Conservation (phyloP, 1,140 invertebrate genomes). For the Pseudomyrmex sp. region DNA sequence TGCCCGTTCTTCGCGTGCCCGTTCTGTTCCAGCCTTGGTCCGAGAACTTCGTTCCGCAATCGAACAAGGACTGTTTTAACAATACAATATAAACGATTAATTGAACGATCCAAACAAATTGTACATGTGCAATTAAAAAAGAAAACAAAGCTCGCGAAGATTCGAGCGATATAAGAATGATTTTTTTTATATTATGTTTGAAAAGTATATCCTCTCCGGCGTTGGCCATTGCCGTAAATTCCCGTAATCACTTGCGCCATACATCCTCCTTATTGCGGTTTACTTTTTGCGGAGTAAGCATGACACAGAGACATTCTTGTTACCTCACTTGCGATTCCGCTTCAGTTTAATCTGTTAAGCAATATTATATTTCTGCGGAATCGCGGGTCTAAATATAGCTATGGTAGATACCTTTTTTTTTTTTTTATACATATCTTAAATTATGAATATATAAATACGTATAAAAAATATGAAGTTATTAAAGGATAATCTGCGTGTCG, state of each 20-base stretch:
- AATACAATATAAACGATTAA: neutral
- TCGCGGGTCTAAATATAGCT: too few relatives aligned
- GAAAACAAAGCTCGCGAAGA: too few relatives aligned
- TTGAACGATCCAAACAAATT: neutral
- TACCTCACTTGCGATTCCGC: neutral
- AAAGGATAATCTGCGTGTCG: too few relatives aligned
- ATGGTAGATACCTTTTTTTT: too few relatives aligned
- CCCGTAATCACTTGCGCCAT: constrained; percentile 26
- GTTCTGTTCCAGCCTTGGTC: constrained; percentile 3
- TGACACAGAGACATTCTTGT: neutral
- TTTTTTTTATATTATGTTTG: neutral
- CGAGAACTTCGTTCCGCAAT: constrained; percentile 16
- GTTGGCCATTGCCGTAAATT: neutral
- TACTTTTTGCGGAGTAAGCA: constrained; percentile 28
- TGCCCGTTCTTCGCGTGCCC: constrained; percentile 3
- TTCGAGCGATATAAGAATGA: too few relatives aligned
- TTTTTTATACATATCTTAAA: too few relatives aligned
- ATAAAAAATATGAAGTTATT: too few relatives aligned
- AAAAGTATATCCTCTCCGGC: neutral
- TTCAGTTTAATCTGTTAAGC: neutral
- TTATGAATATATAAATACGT: too few relatives aligned
- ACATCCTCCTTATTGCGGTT: neutral
- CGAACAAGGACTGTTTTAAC: neutral
- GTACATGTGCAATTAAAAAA: too few relatives aligned
- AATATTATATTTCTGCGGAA: neutral